Conservation (phyloP, 2,797 vertebrate species). For the Pipistrellus pygmaeus region DNA sequence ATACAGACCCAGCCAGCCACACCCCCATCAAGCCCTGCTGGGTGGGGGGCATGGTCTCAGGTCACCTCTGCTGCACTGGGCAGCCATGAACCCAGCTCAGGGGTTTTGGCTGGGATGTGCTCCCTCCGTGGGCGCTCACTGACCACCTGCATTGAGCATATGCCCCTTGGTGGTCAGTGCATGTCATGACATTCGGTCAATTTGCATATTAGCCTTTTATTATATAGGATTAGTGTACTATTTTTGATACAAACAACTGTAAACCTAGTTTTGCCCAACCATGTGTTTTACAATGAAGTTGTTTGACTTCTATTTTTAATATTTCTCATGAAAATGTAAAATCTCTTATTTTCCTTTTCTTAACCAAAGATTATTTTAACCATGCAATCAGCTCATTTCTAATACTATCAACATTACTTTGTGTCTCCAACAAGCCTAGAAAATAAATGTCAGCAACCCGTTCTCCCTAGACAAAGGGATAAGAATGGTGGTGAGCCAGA, state of each 20-base stretch:
- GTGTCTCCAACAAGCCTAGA: neutral
- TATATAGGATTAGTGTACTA: no score
- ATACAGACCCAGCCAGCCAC: no score
- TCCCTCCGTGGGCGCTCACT: no score
- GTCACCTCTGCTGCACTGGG: no score
- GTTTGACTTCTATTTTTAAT: constrained; percentile 27
- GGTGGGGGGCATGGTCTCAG: no score
- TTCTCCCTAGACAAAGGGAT: neutral
- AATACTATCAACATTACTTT: neutral
- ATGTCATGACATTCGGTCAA: no score
- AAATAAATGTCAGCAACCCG: neutral
- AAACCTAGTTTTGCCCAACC: neutral
- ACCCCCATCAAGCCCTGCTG: no score
- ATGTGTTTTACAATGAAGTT: neutral
- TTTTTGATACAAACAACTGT: neutral
- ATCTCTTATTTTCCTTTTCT: neutral
- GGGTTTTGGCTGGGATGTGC: no score
- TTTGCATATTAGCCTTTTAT: no score
- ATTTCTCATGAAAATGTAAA: constrained; percentile 38
- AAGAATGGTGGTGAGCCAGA: constrained; percentile 17
- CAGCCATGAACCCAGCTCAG: no score
- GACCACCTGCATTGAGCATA: no score
- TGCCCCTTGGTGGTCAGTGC: no score
- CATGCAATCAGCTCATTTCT: constrained; percentile 42
- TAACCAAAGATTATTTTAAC: constrained; percentile 56